phyloP scores from a whole-genome alignment of 2,113 vertebrate species.

The Rhinopomastus cyanomelas region DNA sequence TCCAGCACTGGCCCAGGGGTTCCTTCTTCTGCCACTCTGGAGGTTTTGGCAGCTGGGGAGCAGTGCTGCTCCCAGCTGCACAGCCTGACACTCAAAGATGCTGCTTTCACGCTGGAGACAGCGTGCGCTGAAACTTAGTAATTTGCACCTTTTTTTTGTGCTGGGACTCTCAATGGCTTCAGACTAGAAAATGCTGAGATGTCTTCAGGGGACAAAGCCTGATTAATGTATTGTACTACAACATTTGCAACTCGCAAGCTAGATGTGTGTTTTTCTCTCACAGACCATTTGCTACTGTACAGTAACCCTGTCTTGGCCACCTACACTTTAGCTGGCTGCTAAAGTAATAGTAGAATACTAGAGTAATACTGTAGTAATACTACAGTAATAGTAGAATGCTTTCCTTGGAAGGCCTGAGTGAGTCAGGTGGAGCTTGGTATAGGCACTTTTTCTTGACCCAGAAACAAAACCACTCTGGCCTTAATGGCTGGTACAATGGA shows the following conservation, averaged over 20 bases:
- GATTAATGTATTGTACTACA: not conserved
- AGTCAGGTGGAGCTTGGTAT: not conserved
- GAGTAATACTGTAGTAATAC: too few species aligned
- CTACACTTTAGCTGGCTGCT: not conserved
- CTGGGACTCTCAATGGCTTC: not conserved
- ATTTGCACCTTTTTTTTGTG: not conserved
- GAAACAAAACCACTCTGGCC: not conserved
- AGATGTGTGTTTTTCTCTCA: not conserved
- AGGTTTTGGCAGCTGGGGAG: not conserved
- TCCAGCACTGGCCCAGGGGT: not conserved
- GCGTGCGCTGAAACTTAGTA: not conserved
- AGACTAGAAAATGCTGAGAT: not conserved
- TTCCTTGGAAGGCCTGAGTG: not conserved
- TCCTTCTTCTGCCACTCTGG: not conserved
- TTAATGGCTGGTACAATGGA: not conserved
- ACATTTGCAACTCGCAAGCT: not conserved
- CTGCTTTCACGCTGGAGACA: not conserved
- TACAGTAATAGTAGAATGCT: not conserved
- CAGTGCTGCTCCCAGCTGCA: not conserved
- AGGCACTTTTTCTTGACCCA: not conserved
- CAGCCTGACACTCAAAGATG: not conserved
- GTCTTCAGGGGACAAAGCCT: not conserved
- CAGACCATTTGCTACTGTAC: not conserved
- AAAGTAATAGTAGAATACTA: not conserved
- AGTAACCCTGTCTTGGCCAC: not conserved